A percentile compares a stretch with the other conserved stretches of the same genome.
phyloP scores from a whole-genome alignment of 35 echinoderm and acorn worm genomes.

The Diadema setosum region DNA sequence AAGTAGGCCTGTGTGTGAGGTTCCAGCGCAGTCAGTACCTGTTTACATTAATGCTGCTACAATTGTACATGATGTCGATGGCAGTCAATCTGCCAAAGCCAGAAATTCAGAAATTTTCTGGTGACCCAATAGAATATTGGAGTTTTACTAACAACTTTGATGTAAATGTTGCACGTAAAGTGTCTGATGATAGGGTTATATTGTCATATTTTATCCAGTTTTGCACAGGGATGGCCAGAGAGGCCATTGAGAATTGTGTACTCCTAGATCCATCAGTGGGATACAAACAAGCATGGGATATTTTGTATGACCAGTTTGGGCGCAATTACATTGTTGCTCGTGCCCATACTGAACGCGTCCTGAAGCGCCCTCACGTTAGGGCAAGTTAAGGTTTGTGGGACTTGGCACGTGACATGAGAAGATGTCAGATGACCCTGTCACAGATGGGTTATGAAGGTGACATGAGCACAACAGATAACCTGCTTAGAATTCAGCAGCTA shows the following conservation, averaged over 20 bases:
- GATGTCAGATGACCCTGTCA: too few species aligned
- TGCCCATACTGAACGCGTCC: too few species aligned
- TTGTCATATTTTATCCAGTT: conserved; percentile 59
- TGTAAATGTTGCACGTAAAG: conserved; percentile 6
- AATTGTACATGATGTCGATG: not conserved
- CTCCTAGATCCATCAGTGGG: too few species aligned
- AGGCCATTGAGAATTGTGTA: not conserved
- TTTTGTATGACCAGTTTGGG: too few species aligned
- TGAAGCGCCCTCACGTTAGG: too few species aligned
- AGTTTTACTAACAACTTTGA: conserved; percentile 48
- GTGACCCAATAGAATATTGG: conserved; percentile 48
- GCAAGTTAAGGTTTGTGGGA: too few species aligned
- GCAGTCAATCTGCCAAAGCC: conserved; percentile 24
- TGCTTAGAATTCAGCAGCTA: too few species aligned
- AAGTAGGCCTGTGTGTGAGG: not conserved
- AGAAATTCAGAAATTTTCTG: conserved; percentile 29
- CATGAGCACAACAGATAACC: too few species aligned
- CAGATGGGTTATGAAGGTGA: too few species aligned
- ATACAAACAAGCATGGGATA: too few species aligned
- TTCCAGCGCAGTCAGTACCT: not conserved
- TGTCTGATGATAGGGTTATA: conserved; percentile 20
- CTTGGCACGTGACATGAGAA: too few species aligned
- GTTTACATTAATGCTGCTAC: not conserved
- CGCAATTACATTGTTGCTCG: too few species aligned
- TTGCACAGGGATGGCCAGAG: conserved; percentile 42